phyloP scores from a whole-genome alignment of 2,797 vertebrate species.

The Aulostomus chinensis region DNA sequence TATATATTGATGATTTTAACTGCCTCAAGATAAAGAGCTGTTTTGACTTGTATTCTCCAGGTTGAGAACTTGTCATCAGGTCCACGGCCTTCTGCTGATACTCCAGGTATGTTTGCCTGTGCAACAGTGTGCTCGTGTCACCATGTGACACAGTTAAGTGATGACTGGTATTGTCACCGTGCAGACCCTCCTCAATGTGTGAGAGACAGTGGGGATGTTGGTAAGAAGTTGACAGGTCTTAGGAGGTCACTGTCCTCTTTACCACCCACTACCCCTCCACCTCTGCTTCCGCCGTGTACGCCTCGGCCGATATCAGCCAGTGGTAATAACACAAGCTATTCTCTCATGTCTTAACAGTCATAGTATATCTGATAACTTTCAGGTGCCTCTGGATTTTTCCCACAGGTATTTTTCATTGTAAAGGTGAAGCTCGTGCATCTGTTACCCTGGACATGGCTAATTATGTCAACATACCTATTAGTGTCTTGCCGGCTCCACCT shows the following conservation, averaged over 20 bases:
- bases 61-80: conserved; percentile 14
- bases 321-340: conserved; percentile 32
- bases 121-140: not conserved
- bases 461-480: conserved; percentile 88
- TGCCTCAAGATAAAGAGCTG: not conserved
- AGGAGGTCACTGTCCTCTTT: conserved; percentile 10
- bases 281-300: conserved; percentile 26
- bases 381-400: not conserved
- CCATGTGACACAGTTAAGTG: not conserved
- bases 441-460: conserved; percentile 55
- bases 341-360: not conserved
- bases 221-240: conserved; percentile 7
- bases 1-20: not conserved
- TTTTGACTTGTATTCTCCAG: conserved; percentile 30
- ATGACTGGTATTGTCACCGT: conserved; percentile 2
- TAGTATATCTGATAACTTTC: not conserved
- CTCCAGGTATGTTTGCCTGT: conserved; percentile 42
- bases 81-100: conserved; percentile 6
- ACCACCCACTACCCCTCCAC: conserved; percentile 23
- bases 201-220: conserved; percentile 14
- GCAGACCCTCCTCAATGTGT: conserved; percentile 26
- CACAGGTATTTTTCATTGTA: conserved; percentile 67
- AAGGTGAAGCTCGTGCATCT: conserved; percentile 29
- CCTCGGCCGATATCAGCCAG: conserved; percentile 36
- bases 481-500: conserved; percentile 71